These are phyloP conservation scores for Chromobotia macracanthus DNA, from an alignment of 2,797 vertebrate genomes.

Conservation along the genomic window DNA sequence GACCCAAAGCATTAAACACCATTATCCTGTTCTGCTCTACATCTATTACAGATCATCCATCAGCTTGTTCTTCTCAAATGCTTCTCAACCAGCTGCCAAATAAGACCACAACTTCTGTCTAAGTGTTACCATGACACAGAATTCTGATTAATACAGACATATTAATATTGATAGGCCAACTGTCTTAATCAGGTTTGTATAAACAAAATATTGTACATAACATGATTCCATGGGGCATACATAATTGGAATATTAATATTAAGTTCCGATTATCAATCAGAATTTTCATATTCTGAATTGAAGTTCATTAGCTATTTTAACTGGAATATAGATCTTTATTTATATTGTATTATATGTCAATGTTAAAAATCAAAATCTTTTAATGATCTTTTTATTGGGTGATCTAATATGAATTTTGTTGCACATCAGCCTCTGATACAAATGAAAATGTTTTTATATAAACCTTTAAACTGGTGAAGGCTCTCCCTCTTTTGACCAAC, in stretches of 20 bases:
- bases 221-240: too few relatives aligned
- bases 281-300: too few relatives aligned
- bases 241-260: too few relatives aligned
- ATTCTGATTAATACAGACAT: too few relatives aligned
- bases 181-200: too few relatives aligned
- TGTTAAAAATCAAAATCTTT: background rate
- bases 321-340: background rate
- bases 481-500: background rate
- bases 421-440: background rate
- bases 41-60: constrained; percentile 15
- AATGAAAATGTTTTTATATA: constrained; percentile 6
- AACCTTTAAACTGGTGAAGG: background rate
- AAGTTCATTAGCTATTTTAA: background rate
- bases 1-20: constrained; percentile 10
- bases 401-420: background rate
- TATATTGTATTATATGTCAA: background rate
- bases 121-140: background rate
- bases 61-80: constrained; percentile 4
- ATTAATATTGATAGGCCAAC: too few relatives aligned
- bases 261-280: too few relatives aligned
- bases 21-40: constrained; percentile 11
- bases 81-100: background rate
- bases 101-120: background rate
- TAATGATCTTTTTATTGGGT: background rate
- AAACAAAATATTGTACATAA: too few relatives aligned